Base-by-base conservation (phyloP, 2,113 vertebrate species). In the Trichechus manatus region DNA sequence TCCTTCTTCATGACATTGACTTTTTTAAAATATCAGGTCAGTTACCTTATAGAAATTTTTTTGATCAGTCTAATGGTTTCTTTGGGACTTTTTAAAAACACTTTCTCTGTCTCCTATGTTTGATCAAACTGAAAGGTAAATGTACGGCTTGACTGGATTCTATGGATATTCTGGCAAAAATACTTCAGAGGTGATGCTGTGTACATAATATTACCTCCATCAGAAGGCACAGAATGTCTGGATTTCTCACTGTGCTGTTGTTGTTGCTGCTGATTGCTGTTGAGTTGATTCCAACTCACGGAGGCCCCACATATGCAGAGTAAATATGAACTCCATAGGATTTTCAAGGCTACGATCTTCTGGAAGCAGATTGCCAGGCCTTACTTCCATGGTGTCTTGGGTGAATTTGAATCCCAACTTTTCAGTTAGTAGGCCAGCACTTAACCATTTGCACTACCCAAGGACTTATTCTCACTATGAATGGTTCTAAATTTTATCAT, bases 121-220 rank as follows among this genome's bases (percentile, higher is more conserved):
- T 75, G 44, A 82, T 33, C 85, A 68, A 61, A 66, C 23, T 53
- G 9, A 85, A 92, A 94, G 47, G 10, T 84, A 7, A 77, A 31
- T 77, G 5, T 85, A 42, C 72, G 20, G 0, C 29, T 84, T 84
- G 66, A 44, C 5, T 42, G 15, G 36, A 89, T 86, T 85, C 8
- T 68, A 85, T 70, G 7, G 25, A 7, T 74, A 22, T 23, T 66
- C 72, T 36, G 33, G 33, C 47, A 80, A 50, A 17, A 84, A 59
- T n/a, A 70, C 50, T 81, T 66, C 39, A 91, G 33, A 86, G 20
- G 13, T 36, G 14, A 63, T 63, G 44, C 1, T 78, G 9, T 63
- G 14, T 6, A 11, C 2, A 36, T 0, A 3, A 13, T 9, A 39
- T 0, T 23, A 1, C 0, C 33, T 20, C 64, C 42, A 68, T 56